These are phyloP conservation scores for Tragulus kanchil DNA, from an alignment of 2,113 vertebrate genomes.

Conservation along the genomic window DNA sequence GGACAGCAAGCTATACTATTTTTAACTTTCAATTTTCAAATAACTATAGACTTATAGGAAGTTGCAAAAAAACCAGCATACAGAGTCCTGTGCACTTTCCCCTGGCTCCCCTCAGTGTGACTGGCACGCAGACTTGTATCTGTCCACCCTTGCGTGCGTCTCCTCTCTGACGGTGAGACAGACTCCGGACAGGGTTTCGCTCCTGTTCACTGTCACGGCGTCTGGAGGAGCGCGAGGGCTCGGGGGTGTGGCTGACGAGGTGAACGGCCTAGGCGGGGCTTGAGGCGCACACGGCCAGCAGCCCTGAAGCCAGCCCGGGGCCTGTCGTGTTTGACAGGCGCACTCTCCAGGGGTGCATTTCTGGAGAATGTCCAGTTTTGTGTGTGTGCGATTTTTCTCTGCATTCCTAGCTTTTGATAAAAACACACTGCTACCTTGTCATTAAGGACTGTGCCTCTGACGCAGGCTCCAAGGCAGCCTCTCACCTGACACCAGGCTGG, in stretches of 20 bases:
- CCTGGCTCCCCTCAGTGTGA: neutral
- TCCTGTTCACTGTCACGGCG: neutral
- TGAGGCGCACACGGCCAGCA: accelerated
- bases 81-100: neutral
- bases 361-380: accelerated
- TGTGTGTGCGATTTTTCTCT: neutral
- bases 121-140: neutral
- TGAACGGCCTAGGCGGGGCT: neutral
- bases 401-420: neutral
- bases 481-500: neutral
- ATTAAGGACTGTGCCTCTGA: neutral
- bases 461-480: neutral
- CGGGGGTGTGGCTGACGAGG: accelerated
- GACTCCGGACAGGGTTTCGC: neutral
- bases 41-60: neutral
- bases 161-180: neutral
- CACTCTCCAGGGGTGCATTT: neutral
- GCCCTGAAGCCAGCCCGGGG: neutral
- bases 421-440: neutral
- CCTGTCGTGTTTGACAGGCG: neutral
- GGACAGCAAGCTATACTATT: neutral
- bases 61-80: neutral
- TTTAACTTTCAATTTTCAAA: conserved; percentile 10
- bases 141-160: neutral
- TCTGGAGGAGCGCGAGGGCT: neutral